Evolutionary conservation across 2,888 invertebrate species (phyloP), one percentile per base, ranked within the genome.

Genomic region (Cephus nigrinus): DNA sequence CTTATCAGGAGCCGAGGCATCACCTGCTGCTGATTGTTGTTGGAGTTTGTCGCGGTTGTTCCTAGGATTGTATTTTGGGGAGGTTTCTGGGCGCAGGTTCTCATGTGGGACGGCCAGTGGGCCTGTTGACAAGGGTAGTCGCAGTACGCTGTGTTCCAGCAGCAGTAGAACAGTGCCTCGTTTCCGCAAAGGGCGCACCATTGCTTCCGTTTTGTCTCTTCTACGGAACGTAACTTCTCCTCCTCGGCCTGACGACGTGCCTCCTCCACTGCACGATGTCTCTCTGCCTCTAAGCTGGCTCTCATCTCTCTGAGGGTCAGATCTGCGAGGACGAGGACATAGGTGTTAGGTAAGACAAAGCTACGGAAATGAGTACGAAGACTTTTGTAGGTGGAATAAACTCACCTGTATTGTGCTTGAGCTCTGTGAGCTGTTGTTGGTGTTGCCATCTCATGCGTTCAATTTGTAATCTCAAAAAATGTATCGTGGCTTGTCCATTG

Each of bases 91-190:
- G 93, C 93, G 86, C 95, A 95, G 71, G 93, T 93, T 77, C 92
- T 89, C 93, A 94, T 95, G 91, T 98, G 98, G 12, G 93, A 92
- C 1, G 95, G 92, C 98, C 98, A 98, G 91, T 98, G 97, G 83
- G 95, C 93, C 87, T 96, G 95, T 92, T 98, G 98, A 87, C 98
- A 98, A 2, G 95, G 94, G 90, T 96, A 96, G 92, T 97, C 96
- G 92, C 98, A 98, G 92, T 98, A 98, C 76, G 97, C 95, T 0
- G 98, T 98, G 92, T 98, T 98, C 98, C 98, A 98, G 89, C 98
- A 98, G 89, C 98, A 98, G 92, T 98, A 97, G 91, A 97, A 97
- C 85, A 96, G 95, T 0, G 98, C 97, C 91, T 98, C 98, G 84
- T 96, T 96, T 69, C 94, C 94, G 92, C 98, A 98, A 89, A 95